Conservation (phyloP, 2,888 invertebrate species). For the Pyrochroa serraticornis region DNA sequence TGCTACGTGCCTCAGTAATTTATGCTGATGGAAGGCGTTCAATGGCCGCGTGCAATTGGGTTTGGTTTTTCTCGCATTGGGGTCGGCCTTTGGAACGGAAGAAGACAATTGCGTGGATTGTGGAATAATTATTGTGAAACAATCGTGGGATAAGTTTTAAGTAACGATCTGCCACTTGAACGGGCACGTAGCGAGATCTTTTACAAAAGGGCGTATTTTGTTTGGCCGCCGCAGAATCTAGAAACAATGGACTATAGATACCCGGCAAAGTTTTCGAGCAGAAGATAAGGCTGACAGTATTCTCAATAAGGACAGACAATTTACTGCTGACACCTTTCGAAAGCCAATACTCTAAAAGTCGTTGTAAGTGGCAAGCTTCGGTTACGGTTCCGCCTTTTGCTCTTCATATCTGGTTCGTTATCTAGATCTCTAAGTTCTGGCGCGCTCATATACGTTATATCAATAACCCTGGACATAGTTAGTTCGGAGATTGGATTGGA, state of each 20-base stretch:
- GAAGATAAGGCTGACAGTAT: conserved; percentile 29
- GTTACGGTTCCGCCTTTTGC: conserved; percentile 22
- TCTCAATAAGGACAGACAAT: conserved; percentile 31
- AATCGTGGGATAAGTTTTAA: conserved; percentile 15
- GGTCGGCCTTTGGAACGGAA: too few relatives aligned
- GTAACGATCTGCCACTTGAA: conserved; percentile 21
- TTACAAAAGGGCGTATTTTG: conserved; percentile 19
- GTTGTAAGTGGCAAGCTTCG: conserved; percentile 23
- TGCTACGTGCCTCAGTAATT: too few relatives aligned
- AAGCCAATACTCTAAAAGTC: conserved; percentile 30
- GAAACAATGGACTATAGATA: conserved; percentile 24
- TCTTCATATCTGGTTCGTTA: conserved; percentile 29
- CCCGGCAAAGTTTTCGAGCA: conserved; percentile 26
- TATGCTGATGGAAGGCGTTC: too few relatives aligned
- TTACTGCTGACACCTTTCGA: conserved; percentile 33
- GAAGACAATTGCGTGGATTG: neutral
- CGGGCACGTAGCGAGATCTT: conserved; percentile 11
- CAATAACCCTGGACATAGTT: conserved; percentile 45
- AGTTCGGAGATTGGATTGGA: conserved; percentile 46
- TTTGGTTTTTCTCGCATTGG: too few relatives aligned
- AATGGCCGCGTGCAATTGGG: too few relatives aligned
- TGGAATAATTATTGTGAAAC: conserved; percentile 18
- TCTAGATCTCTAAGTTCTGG: conserved; percentile 23
- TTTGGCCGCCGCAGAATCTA: conserved; percentile 20
- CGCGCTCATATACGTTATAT: conserved; percentile 32